Conservation (phyloP, 2,888 invertebrate genomes). For the Acrobasis repandana region DNA sequence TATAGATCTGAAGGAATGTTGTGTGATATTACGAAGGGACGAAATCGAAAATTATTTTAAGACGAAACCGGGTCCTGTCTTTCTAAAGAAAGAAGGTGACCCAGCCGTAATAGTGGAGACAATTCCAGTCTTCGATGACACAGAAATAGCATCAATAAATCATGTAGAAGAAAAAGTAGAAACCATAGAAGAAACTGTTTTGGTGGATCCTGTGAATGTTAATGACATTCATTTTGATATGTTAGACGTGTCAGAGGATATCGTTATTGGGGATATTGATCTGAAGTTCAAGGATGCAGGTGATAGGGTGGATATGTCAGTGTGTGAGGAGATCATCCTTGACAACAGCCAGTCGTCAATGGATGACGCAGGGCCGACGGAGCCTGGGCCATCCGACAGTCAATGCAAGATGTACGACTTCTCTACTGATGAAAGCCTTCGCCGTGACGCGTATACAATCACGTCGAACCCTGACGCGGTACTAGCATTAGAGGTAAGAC, state of each 20-base stretch:
- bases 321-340: conserved; percentile 66
- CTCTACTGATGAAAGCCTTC: conserved; percentile 64
- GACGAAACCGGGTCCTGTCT: conserved; percentile 5
- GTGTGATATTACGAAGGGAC: conserved; percentile 52
- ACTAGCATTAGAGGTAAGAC: conserved; percentile 72
- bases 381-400: conserved; percentile 40
- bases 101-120: conserved; percentile 3
- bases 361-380: conserved; percentile 42
- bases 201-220: conserved; percentile 20
- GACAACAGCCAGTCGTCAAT: conserved; percentile 68
- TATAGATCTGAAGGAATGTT: conserved; percentile 54
- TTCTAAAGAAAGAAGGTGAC: conserved; percentile 23
- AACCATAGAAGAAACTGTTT: conserved; percentile 39
- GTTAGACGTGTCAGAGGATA: conserved; percentile 77
- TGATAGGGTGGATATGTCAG: conserved; percentile 39
- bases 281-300: conserved; percentile 49
- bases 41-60: conserved; percentile 51
- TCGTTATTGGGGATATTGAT: conserved; percentile 66
- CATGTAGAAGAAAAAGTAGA: conserved; percentile 35
- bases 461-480: conserved; percentile 72
- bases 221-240: conserved; percentile 70
- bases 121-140: conserved; percentile 4
- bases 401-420: conserved; percentile 71
- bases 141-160: conserved; percentile 25
- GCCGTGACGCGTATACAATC: conserved; percentile 61